These are phyloP conservation scores for Cerceris ruficornis DNA, from an alignment of 2,888 invertebrate genomes.

Conservation along the genomic window DNA sequence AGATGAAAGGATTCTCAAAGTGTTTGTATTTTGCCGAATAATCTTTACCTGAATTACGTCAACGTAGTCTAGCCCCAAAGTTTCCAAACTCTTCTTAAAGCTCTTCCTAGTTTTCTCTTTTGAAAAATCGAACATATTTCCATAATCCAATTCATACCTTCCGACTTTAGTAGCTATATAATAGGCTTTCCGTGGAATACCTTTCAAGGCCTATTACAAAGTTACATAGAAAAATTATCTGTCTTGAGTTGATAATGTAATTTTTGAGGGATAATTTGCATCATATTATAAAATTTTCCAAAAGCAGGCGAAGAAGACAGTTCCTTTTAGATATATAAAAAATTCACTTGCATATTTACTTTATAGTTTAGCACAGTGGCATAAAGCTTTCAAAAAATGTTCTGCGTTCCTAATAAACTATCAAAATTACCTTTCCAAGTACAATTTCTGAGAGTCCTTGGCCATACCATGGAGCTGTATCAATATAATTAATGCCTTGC, in stretches of 20 bases:
- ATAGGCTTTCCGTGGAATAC: slow-evolving; percentile 91
- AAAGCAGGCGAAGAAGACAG: neutral
- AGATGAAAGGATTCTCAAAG: too few relatives aligned
- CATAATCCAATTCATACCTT: slow-evolving; percentile 88
- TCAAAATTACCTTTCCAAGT: slow-evolving; percentile 87
- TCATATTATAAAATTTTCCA: neutral
- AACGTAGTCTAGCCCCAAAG: slow-evolving; percentile 90
- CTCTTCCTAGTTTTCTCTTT: slow-evolving; percentile 88
- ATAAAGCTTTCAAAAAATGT: too few relatives aligned
- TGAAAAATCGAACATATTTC: slow-evolving; percentile 94
- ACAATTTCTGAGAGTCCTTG: slow-evolving; percentile 92
- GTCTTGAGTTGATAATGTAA: too few relatives aligned
- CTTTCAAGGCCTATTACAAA: slow-evolving; percentile 86
- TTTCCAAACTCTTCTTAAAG: slow-evolving; percentile 88
- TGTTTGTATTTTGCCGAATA: neutral
- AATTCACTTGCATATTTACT: too few relatives aligned
- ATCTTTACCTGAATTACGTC: slow-evolving; percentile 92
- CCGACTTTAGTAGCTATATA: slow-evolving; percentile 97
- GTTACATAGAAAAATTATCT: neutral
- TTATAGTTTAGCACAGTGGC: too few relatives aligned
- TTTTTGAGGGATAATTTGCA: too few relatives aligned
- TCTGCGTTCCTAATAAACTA: neutral
- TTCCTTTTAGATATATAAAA: neutral
- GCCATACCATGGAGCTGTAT: slow-evolving; percentile 97
- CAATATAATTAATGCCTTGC: slow-evolving; percentile 94